phyloP scores from a whole-genome alignment of 2,113 vertebrate genomes.

The rat (Rattus norvegicus) region GRCr8 NC_086039.1:27671001-27671500 shows the following conservation, averaged over 20 bases:
- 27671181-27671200: not conserved
- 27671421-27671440: not conserved
- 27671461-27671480: not conserved
- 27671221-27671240: not conserved
- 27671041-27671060: not conserved
- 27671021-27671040: not conserved
- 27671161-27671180: not conserved
- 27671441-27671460: not conserved
- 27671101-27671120: not conserved
- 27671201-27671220: not conserved
- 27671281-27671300: not conserved
- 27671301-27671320: not conserved
- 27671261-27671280: not conserved
- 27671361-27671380: not conserved
- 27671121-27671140: not conserved
- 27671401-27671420: not conserved
- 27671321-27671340: not conserved
- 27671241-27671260: not conserved
- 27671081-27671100: not conserved
- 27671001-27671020: not conserved
- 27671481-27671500: not conserved
- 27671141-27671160: not conserved
- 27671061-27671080: not conserved
- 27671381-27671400: not conserved
- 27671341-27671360: not conserved